Evolutionary conservation across 2,113 vertebrate species (phyloP).

Genomic region (Misgurnus mizolepis): DNA sequence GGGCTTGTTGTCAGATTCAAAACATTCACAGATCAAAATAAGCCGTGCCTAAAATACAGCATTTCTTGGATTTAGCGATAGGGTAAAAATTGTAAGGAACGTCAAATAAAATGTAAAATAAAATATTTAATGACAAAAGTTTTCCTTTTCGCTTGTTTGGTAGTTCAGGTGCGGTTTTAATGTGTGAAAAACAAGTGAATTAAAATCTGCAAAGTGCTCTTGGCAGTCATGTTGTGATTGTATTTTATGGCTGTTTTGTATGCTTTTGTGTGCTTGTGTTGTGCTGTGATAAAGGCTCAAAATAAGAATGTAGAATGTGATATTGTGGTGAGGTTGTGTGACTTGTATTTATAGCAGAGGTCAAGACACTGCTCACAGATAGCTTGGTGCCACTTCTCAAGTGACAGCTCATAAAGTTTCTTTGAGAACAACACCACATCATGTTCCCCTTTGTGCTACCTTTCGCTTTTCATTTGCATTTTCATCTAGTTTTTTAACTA

Average conservation of each 20-base stretch:
- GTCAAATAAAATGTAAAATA: too few relatives aligned
- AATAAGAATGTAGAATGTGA: constrained; percentile 7
- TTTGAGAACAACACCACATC: constrained; percentile 17
- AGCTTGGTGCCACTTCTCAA: constrained; percentile 22
- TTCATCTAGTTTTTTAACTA: too few relatives aligned
- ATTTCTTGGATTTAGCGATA: background rate
- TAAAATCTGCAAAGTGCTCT: constrained; percentile 1
- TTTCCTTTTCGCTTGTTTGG: too few relatives aligned
- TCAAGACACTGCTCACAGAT: constrained; percentile 29
- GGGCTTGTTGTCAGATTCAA: too few relatives aligned
- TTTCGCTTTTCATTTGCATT: background rate
- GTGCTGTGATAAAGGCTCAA: constrained; percentile 8
- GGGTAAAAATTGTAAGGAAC: background rate
- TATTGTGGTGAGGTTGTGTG: background rate
- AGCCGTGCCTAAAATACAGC: too few relatives aligned
- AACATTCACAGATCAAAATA: too few relatives aligned
- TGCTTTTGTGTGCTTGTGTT: background rate
- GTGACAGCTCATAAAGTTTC: constrained; percentile 1
- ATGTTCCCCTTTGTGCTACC: background rate
- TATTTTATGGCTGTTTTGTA: background rate
- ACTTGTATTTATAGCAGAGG: constrained; percentile 38
- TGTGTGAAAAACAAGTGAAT: background rate
- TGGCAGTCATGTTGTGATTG: background rate
- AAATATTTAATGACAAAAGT: background rate
- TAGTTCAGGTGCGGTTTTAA: background rate